phyloP scores from a whole-genome alignment of 2,888 invertebrate genomes.

The Girardia tigrina region DNA sequence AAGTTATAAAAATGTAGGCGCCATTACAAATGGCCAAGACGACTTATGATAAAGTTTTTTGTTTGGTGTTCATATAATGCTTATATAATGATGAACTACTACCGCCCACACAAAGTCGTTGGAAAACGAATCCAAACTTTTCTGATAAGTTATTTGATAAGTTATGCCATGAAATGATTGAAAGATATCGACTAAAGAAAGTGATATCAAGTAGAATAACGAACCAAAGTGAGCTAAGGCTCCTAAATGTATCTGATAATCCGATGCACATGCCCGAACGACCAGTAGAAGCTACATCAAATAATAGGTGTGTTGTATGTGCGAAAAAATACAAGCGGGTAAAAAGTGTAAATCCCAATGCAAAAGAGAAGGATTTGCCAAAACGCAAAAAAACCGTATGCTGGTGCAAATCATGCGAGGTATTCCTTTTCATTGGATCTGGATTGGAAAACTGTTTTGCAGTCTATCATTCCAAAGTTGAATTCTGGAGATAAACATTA shows the following conservation, averaged over 20 bases:
- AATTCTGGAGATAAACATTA: neutral
- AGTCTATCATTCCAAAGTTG: neutral
- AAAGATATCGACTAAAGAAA: neutral
- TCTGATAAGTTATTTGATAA: neutral
- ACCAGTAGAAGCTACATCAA: slow-evolving; percentile 29
- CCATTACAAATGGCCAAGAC: slow-evolving; percentile 37
- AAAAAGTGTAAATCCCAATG: slow-evolving; percentile 24
- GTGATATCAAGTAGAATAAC: slow-evolving; percentile 25
- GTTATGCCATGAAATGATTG: slow-evolving; percentile 26
- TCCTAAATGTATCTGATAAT: slow-evolving; percentile 21
- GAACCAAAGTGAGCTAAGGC: slow-evolving; percentile 8
- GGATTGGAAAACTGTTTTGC: neutral
- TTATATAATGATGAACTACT: slow-evolving; percentile 26
- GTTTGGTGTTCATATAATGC: slow-evolving; percentile 35
- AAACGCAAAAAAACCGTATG: neutral
- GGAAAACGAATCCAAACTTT: slow-evolving; percentile 26
- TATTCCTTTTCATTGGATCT: slow-evolving; percentile 24
- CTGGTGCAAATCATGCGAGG: slow-evolving; percentile 16
- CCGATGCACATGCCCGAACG: neutral
- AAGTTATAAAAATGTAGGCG: slow-evolving; percentile 31
- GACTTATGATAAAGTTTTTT: slow-evolving; percentile 38
- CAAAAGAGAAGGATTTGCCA: slow-evolving; percentile 27
- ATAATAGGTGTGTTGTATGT: slow-evolving; percentile 28
- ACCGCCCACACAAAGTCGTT: slow-evolving; percentile 11
- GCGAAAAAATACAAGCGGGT: slow-evolving; percentile 20